These are phyloP conservation scores for Zoanthus solanderi DNA, from an alignment of 92 coral and sea anemone species.

Conservation along the genomic window DNA sequence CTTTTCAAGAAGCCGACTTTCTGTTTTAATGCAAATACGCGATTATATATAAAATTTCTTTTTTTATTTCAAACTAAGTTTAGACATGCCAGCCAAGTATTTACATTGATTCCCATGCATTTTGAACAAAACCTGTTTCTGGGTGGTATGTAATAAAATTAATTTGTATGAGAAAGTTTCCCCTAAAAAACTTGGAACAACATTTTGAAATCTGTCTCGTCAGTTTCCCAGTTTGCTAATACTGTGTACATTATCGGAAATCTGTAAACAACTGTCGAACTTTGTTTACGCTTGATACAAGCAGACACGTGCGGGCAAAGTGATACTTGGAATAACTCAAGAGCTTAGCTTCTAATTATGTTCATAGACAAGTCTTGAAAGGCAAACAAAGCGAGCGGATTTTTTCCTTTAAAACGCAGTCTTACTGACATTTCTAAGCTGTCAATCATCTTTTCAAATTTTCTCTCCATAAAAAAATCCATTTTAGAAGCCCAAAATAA, in stretches of 20 bases:
- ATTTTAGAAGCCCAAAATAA: conserved; percentile 43
- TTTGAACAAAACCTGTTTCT: conserved; percentile 33
- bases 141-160: conserved; percentile 24
- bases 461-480: conserved; percentile 22
- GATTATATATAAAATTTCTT: conserved; percentile 17
- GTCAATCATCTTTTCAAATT: conserved; percentile 50
- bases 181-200: conserved; percentile 6
- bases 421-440: conserved; percentile 6
- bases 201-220: neutral
- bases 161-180: conserved; percentile 41
- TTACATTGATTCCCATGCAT: conserved; percentile 28
- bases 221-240: conserved; percentile 41
- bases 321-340: conserved; percentile 25
- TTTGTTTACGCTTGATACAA: conserved; percentile 37
- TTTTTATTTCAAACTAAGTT: conserved; percentile 29
- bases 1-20: conserved; percentile 34
- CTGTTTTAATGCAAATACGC: conserved; percentile 42
- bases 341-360: conserved; percentile 24
- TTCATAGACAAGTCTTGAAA: conserved; percentile 27
- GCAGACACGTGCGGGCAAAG: conserved; percentile 33
- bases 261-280: conserved; percentile 26
- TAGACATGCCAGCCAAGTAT: conserved; percentile 37
- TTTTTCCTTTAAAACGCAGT: conserved; percentile 37
- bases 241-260: conserved; percentile 35
- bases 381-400: conserved; percentile 50